A percentile compares a stretch with the other conserved stretches of the same genome.
These are phyloP conservation scores for Blastomussa wellsi DNA, from an alignment of 92 coral and sea anemone genomes.

Conservation along the genomic window DNA sequence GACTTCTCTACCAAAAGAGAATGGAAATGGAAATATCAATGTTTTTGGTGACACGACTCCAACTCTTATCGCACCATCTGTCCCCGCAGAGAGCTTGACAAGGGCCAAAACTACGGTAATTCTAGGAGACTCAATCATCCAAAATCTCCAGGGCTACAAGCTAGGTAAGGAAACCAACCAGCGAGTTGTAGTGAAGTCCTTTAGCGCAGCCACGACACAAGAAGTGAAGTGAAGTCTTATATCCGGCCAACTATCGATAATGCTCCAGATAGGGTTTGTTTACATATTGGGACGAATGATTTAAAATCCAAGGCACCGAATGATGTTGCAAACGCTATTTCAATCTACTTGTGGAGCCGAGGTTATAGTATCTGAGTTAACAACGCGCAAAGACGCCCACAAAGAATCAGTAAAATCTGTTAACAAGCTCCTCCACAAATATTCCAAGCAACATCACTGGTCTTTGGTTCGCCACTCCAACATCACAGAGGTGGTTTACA, in stretches of 20 bases:
- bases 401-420: no score
- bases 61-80: slow-evolving; percentile 24
- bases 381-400: no score
- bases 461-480: no score
- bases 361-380: no score
- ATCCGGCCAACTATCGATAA: not conserved
- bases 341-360: no score
- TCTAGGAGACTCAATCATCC: slow-evolving; percentile 29
- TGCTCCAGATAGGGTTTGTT: slow-evolving; percentile 24
- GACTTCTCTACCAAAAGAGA: slow-evolving; percentile 27
- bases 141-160: slow-evolving; percentile 49
- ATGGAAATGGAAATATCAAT: slow-evolving; percentile 24
- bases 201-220: slow-evolving; percentile 23
- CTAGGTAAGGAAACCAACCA: slow-evolving; percentile 45
- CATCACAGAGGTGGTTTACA: no score
- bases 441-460: no score
- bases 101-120: slow-evolving; percentile 20
- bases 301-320: slow-evolving; percentile 22
- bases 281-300: slow-evolving; percentile 21
- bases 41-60: slow-evolving; percentile 25
- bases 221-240: no score
- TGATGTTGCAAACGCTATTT: slow-evolving; percentile 20
- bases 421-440: no score
- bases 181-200: slow-evolving; percentile 46
- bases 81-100: slow-evolving; percentile 41